Percentiles rank a stretch among this genome's conserved stretches.
These are phyloP conservation scores for Jordanella pulchra DNA, from an alignment of 2,797 vertebrate species.

Conservation along the genomic window DNA sequence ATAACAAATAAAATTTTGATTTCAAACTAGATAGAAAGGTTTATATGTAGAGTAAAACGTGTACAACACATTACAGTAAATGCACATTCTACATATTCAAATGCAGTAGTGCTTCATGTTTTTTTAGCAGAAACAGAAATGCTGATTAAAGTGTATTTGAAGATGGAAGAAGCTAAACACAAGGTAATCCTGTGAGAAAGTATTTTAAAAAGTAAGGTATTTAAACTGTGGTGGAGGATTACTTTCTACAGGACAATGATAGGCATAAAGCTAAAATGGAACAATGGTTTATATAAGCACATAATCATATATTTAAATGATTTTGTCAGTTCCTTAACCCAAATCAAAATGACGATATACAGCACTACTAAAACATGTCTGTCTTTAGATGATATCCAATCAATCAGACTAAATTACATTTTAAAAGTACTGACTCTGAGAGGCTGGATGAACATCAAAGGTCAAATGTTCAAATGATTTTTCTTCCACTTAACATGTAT, in stretches of 20 bases:
- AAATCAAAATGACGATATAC: background rate
- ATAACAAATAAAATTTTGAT: background rate
- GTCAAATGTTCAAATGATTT: background rate
- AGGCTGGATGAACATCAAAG: background rate
- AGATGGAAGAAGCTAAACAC: background rate
- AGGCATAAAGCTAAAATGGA: slow-evolving; percentile 1
- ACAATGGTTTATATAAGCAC: background rate
- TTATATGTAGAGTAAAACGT: no score
- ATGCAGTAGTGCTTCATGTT: background rate
- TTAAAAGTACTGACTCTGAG: background rate
- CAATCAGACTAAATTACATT: background rate
- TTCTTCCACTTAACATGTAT: background rate
- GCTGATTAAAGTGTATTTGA: background rate
- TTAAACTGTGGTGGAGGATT: background rate
- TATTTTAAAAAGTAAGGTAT: background rate
- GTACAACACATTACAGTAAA: background rate
- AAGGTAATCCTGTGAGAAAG: background rate
- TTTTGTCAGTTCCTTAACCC: background rate
- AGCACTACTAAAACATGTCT: background rate
- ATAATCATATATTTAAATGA: background rate
- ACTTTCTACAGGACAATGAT: background rate
- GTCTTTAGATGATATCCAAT: background rate
- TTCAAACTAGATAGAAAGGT: background rate
- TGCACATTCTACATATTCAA: background rate
- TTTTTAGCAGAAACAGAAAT: background rate